Evolutionary conservation across 1,140 invertebrate species (phyloP), one percentile per base, ranked within the genome.

Genomic region (Neotoxoptera formosana): DNA sequence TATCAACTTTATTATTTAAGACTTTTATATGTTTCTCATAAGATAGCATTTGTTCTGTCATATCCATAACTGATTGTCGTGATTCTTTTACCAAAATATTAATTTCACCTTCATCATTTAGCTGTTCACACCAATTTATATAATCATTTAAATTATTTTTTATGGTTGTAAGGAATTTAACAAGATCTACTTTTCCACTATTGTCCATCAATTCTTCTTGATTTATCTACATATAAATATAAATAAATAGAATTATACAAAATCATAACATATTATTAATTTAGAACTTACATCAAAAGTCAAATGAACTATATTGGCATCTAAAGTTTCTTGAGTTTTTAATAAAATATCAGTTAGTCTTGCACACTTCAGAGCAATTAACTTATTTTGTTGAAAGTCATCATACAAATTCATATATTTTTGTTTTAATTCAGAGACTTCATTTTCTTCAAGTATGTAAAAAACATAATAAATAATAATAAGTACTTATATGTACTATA

Each of bases 381-480:
- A 86, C 20, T 53, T 41, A 45, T 93, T 86, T 93, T 93, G 67
- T 41, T 93, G 34, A 93, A 93, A 93, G 20, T 41, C 25, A 45
- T 23, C 17, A 53, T 21, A 53, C 25, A 86, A 84, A 51, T 93
- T 25, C 20, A 56, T 56, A 45, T 21, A 53, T 86, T 93, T 81
- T 86, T 93, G n/a, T 53, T 51, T 83, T 53, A 86, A 53, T 56
- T 53, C 91, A 6, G 48, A 3, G 56, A 93, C 51, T 93, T 93
- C 91, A 41, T 56, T 86, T 93, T 56, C 91, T 93, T 8, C 8
- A 86, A 41, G n/a, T 25, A 91, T 67, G n/a, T 51, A 56, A 89
- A 56, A 21, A 51, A 53, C 20, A 53, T 25, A 87, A 87, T n/a
- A n/a, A 48, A 17, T 7, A 87, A 87, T 89, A 89, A n/a, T 48